Conservation (phyloP, 2,888 invertebrate species). For the Teleogryllus oceanicus region DNA sequence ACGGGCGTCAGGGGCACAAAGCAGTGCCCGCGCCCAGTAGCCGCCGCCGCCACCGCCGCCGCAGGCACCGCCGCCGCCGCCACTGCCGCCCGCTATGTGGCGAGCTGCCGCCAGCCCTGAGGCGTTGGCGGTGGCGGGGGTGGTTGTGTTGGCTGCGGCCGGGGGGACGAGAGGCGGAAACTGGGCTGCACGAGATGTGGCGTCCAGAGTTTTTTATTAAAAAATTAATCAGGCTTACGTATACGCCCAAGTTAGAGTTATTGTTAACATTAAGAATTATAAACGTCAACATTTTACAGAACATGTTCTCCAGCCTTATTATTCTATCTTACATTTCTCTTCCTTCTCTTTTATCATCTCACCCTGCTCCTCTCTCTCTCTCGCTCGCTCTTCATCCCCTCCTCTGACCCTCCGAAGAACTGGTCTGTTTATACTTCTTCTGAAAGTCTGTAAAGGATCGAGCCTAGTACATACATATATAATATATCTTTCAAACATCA, state of each 20-base stretch:
- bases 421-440: background rate
- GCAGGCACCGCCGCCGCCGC: background rate
- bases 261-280: constrained; percentile 18
- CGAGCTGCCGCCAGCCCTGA: background rate
- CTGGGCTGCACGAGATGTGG: constrained; percentile 11
- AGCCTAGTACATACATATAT: constrained; percentile 3
- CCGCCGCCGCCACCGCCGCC: background rate
- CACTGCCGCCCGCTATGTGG: background rate
- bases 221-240: background rate
- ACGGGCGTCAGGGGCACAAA: constrained; percentile 18
- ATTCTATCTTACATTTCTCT: background rate
- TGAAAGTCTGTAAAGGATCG: background rate
- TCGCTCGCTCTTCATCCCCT: background rate
- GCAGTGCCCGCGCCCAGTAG: constrained; percentile 6
- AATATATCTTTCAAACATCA: background rate
- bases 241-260: background rate
- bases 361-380: background rate
- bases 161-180: background rate
- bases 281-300: constrained; percentile 18
- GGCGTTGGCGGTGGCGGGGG: background rate
- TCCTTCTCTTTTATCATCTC: background rate
- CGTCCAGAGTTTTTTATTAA: background rate
- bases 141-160: background rate
- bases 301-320: constrained; percentile 11
- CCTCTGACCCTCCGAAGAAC: constrained; percentile 3